Conservation (phyloP, 2,113 vertebrate species). For the Oceanodroma tethys region DNA sequence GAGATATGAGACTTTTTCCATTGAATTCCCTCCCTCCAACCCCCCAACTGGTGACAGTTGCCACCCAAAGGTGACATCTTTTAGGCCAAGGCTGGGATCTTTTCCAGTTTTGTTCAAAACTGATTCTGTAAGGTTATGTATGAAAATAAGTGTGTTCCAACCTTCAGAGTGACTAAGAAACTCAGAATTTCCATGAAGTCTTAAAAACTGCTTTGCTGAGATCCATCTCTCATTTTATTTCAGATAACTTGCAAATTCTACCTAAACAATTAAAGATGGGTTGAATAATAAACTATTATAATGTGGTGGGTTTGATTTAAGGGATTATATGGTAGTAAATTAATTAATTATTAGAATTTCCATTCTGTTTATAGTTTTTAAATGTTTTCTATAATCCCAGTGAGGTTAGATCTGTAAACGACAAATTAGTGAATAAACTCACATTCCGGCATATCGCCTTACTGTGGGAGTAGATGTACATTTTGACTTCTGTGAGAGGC, state of each 20-base stretch:
- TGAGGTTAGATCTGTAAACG: not conserved
- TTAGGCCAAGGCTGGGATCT: not conserved
- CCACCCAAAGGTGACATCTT: not conserved
- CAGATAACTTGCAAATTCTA: not conserved
- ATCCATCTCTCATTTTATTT: not conserved
- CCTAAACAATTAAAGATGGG: not conserved
- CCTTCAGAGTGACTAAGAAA: not conserved
- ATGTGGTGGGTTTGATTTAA: not conserved
- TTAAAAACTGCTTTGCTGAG: not conserved
- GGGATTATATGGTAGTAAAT: not conserved
- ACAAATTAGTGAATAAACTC: not conserved
- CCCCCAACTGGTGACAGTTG: not conserved
- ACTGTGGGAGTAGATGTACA: not conserved
- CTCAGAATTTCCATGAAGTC: not conserved
- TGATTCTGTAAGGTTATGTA: not conserved
- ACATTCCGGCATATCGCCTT: fast-evolving
- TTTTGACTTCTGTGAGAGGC: not conserved
- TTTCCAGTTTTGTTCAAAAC: not conserved
- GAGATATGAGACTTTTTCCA: not conserved
- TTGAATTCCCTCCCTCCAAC: not conserved
- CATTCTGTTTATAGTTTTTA: not conserved
- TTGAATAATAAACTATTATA: not conserved
- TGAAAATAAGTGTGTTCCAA: not conserved
- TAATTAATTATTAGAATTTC: not conserved
- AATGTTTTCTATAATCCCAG: not conserved